Evolutionary conservation across 2,797 vertebrate species (phyloP).

Genomic region (Pangasius krempfi): DNA sequence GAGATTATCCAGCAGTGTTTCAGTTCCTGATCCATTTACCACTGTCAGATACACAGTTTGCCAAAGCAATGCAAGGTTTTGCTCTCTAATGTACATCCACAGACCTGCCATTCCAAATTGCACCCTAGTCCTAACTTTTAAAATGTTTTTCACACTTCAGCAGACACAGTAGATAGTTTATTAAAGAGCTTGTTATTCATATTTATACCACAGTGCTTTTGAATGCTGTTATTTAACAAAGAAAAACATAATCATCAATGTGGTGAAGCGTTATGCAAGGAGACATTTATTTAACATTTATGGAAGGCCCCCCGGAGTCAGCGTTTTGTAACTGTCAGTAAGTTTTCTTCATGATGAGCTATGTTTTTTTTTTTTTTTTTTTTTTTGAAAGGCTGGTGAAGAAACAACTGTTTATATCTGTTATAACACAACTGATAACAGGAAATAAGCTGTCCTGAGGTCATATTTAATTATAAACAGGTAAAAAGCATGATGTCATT

Average conservation of each 20-base stretch:
- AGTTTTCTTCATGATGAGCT: neutral
- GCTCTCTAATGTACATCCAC: neutral
- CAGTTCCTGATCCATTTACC: slow-evolving; percentile 23
- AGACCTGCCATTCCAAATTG: neutral
- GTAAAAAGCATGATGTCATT: neutral
- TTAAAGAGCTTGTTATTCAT: neutral
- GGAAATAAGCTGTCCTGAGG: neutral
- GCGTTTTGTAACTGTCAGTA: neutral
- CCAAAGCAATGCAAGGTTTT: neutral
- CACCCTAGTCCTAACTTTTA: neutral
- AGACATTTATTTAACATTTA: slow-evolving; percentile 21
- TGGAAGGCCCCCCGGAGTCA: neutral
- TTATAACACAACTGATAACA: neutral
- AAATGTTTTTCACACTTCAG: neutral
- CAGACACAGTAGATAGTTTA: neutral
- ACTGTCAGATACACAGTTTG: neutral
- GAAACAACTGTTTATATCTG: neutral
- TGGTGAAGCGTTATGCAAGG: neutral
- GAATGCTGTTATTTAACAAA: slow-evolving; percentile 6
- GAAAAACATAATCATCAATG: neutral
- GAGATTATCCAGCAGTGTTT: slow-evolving; percentile 27
- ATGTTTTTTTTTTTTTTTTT: no score
- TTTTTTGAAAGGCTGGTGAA: neutral
- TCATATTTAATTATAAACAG: neutral
- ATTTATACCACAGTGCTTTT: neutral